Base-by-base conservation (phyloP, 2,113 vertebrate genomes). In the Nesoenas mayeri region DNA sequence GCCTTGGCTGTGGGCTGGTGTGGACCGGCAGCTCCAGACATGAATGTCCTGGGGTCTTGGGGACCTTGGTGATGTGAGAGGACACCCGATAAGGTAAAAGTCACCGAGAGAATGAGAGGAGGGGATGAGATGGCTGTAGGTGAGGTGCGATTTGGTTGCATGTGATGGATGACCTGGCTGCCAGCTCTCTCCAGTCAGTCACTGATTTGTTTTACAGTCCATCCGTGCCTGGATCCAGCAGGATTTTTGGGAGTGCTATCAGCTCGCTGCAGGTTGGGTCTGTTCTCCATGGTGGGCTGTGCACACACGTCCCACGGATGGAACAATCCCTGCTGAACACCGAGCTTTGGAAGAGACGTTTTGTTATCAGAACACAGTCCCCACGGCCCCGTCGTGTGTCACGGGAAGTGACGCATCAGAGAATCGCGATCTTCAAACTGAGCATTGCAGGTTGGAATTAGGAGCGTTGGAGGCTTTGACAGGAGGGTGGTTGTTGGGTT, bases 231-330 rank as follows among this genome's bases (percentile, higher is more conserved):
- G 42, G 42, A 44, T 85, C 54, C 65, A 51, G 66, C 48, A 66
- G 70, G 22, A 15, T 50, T 44, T 79, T 29, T 32, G 65, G 32
- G 64, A 64, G 74, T 16, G 0, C 57, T 16, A 1, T 50, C 29
- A 42, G 29, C 64, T 50, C 29, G 42, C 54, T 29, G 42, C 51
- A 36, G 51, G 20, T 13, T 31, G 31, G 50, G 42, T 67, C 32
- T 57, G 3, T 62, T 84, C 56, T 47, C 25, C 15, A 2, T 2
- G 2, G 40, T 31, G 42, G 62, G 56, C 18, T 0, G 1, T 36
- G 16, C 31, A 9, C 10, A 7, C 3, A 5, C 6, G 8, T 58
- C 54, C n/a, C 12, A 3, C 1, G 2, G 75, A 10, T 47, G 65
- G 61, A 26, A 29, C 71, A 42, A 38, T 40, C 34, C 0, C 22